Percentiles rank a stretch among this genome's conserved stretches.
Conservation (phyloP, 2,797 vertebrate species). For the Atherinosoma microstoma region DNA sequence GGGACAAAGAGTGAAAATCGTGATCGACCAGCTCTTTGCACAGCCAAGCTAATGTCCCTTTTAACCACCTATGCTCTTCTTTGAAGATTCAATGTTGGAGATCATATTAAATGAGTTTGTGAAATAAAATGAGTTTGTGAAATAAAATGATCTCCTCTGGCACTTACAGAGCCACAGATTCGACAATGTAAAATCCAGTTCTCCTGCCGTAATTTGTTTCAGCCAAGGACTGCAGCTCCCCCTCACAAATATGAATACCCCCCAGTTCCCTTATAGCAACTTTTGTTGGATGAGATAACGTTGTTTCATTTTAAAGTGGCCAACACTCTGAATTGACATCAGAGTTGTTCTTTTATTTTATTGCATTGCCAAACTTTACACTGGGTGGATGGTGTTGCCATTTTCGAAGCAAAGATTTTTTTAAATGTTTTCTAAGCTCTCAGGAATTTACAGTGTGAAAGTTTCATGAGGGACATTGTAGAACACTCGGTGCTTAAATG, state of each 20-base stretch:
- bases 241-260: conserved; percentile 23
- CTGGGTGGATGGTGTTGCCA: conserved; percentile 30
- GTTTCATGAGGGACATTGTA: conserved; percentile 32
- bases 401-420: conserved; percentile 28
- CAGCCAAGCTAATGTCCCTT: conserved; percentile 35
- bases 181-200: conserved; percentile 35
- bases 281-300: conserved; percentile 17
- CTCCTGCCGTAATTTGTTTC: conserved; percentile 17
- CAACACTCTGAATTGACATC: conserved; percentile 20
- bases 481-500: conserved; percentile 44
- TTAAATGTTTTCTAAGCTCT: conserved; percentile 48
- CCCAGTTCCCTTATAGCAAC: conserved; percentile 20
- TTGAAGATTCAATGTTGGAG: conserved; percentile 33
- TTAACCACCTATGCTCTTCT: conserved; percentile 33
- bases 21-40: conserved; percentile 53
- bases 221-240: conserved; percentile 67
- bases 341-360: conserved; percentile 21
- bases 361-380: conserved; percentile 36
- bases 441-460: conserved; percentile 47
- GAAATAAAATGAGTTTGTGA: conserved; percentile 27
- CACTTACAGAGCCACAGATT: conserved; percentile 37
- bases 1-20: conserved; percentile 24
- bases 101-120: conserved; percentile 34
- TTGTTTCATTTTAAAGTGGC: conserved; percentile 14
- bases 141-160: conserved; percentile 25